Base-by-base conservation (phyloP, 2,797 vertebrate genomes). In the Halcyon chelicuti region DNA sequence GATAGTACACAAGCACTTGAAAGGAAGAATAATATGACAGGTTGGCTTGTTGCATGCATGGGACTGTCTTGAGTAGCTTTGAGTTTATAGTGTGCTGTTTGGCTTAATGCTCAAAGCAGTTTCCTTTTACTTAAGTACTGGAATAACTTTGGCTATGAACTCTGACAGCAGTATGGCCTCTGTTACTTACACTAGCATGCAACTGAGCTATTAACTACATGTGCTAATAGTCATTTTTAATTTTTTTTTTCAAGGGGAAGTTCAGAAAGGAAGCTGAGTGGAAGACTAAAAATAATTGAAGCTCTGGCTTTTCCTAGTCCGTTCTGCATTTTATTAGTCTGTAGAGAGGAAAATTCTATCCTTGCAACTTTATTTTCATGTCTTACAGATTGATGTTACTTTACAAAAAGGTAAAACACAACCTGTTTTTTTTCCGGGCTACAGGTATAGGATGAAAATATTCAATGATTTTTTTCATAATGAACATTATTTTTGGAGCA, bases 61-160 rank as follows among this genome's bases (percentile, higher is more conserved):
- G 57, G 75, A 68, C 72, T 77, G 74, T 46, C 89, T 65, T 5
- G 8, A 85, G 55, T 79, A 77, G 31, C 81, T 89, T 37, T 71
- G 67, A 67, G 71, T 91, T 92, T 70, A 71, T 77, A 52, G 77
- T 87, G 91, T 75, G 74, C 71, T 82, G 12, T 93, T 95, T 94
- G 89, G 92, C 92, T 91, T 93, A 67, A 62, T 94, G 90, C 92
- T 96, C 90, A 92, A 96, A 96, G 92, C 86, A 82, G 88, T 94
- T 96, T 92, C 57, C 86, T 95, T 94, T 79, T 66, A 39, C 62
- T 86, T 19, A 89, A 86, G 44, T 89, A 72, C 0, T 2, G 68
- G 84, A 92, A 93, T 86, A 80, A 74, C 54, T 93, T 91, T 90
- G 75, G 75, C 92, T 80, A 89, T 88, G 84, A 89, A 44, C 61